Conservation (phyloP, 2,113 vertebrate species). For the Malurus elegans region DNA sequence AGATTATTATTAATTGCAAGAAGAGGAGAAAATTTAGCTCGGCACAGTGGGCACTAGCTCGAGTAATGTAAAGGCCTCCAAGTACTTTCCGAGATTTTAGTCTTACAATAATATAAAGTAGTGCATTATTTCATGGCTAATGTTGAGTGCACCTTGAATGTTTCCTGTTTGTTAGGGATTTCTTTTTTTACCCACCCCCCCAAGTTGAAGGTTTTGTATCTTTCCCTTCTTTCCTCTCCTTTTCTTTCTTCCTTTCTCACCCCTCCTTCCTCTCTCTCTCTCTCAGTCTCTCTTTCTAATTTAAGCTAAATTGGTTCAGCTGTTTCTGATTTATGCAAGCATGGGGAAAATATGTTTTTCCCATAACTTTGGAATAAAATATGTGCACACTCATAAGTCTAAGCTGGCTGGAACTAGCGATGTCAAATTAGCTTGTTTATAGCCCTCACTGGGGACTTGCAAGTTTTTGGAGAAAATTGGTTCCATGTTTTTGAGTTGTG, state of each 20-base stretch:
- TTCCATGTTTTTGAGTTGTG: conserved; percentile 39
- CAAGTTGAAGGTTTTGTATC: neutral
- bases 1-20: neutral
- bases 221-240: neutral
- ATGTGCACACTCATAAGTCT: conserved; percentile 59
- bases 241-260: neutral
- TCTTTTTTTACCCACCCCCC: neutral
- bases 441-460: conserved; percentile 55
- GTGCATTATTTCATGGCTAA: neutral
- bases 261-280: neutral
- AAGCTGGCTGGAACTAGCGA: conserved; percentile 43
- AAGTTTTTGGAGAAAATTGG: conserved; percentile 53
- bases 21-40: neutral
- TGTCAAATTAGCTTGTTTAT: conserved; percentile 72
- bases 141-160: neutral
- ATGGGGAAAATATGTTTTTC: conserved; percentile 63
- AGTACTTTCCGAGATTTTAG: neutral
- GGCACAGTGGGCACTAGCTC: neutral
- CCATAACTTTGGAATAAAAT: conserved; percentile 63
- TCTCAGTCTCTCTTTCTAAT: neutral
- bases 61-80: neutral
- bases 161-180: neutral
- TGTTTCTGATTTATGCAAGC: conserved; percentile 65
- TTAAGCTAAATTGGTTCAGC: conserved; percentile 54
- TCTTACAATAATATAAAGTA: neutral